A percentile compares a stretch with the other conserved stretches of the same genome.
These are phyloP conservation scores for Sceloporus tristichus DNA, from an alignment of 2,113 vertebrate species.

Conservation along the genomic window DNA sequence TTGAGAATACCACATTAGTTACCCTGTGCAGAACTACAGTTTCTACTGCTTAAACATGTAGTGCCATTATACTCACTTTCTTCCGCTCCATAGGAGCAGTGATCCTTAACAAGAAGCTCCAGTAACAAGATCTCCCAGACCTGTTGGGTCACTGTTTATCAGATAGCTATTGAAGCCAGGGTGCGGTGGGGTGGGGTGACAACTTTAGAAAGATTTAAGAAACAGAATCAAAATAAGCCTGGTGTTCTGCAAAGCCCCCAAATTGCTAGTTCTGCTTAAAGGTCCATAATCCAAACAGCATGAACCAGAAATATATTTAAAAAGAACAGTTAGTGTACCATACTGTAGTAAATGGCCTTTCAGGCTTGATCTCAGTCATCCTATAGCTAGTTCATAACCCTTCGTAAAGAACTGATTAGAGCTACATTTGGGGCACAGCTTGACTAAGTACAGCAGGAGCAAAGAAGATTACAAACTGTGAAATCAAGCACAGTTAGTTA, in stretches of 20 bases:
- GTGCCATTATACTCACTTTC: background rate
- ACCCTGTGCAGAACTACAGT: background rate
- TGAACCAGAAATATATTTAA: background rate
- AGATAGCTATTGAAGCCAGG: too few species aligned
- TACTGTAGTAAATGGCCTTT: slow-evolving; percentile 5
- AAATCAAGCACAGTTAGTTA: background rate
- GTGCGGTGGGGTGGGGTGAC: too few species aligned
- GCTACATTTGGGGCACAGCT: slow-evolving; percentile 18
- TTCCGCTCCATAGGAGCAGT: background rate
- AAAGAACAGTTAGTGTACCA: background rate
- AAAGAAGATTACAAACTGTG: slow-evolving; percentile 16
- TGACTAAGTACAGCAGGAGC: background rate
- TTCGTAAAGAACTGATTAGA: slow-evolving; percentile 36
- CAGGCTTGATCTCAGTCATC: background rate
- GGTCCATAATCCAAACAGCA: slow-evolving; percentile 23
- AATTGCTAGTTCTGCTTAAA: background rate
- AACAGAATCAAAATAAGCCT: slow-evolving; percentile 13
- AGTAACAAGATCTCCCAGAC: background rate
- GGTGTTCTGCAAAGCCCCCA: slow-evolving; percentile 1
- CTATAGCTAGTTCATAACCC: slow-evolving; percentile 13
- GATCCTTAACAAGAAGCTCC: background rate
- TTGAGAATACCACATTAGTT: background rate
- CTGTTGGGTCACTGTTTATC: background rate
- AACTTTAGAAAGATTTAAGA: slow-evolving; percentile 7
- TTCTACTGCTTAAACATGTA: background rate